Evolutionary conservation across 2,888 invertebrate genomes (phyloP).

Genomic region (Erebia palarica): DNA sequence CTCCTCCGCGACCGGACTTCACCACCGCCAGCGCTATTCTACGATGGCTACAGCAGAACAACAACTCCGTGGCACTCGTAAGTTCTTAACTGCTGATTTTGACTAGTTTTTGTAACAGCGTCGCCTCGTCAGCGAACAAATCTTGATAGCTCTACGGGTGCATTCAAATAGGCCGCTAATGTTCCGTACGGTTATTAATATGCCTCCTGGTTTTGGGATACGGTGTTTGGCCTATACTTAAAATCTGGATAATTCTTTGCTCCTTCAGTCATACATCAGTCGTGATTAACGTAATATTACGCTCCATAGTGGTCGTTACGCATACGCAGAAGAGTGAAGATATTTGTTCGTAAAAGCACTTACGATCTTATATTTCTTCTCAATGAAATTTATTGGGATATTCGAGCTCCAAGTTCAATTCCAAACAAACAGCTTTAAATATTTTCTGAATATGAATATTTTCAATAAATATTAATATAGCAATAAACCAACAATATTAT

Average conservation of each 20-base stretch:
- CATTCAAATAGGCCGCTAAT: background rate
- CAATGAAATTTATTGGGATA: background rate
- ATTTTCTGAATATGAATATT: background rate
- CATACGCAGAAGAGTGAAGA: too few species aligned
- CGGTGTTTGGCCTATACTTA: too few species aligned
- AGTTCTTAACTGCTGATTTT: conserved; percentile 45
- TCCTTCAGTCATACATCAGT: too few species aligned
- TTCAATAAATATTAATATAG: background rate
- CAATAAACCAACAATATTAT: background rate
- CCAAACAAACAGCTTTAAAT: background rate
- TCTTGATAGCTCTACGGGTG: background rate
- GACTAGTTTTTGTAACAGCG: background rate
- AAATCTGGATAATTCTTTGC: too few species aligned
- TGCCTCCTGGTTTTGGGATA: too few species aligned
- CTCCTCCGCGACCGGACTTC: conserved; percentile 86
- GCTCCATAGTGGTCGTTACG: too few species aligned
- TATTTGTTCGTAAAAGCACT: too few species aligned
- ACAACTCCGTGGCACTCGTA: conserved; percentile 72
- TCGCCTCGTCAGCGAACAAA: background rate
- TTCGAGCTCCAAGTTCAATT: background rate
- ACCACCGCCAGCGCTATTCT: conserved; percentile 85
- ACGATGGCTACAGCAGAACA: conserved; percentile 85
- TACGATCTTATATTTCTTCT: background rate
- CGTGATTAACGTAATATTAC: too few species aligned
- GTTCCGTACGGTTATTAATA: background rate